These are phyloP conservation scores for Gallinago solitaria DNA, from an alignment of 2,797 vertebrate species.

Conservation along the genomic window DNA sequence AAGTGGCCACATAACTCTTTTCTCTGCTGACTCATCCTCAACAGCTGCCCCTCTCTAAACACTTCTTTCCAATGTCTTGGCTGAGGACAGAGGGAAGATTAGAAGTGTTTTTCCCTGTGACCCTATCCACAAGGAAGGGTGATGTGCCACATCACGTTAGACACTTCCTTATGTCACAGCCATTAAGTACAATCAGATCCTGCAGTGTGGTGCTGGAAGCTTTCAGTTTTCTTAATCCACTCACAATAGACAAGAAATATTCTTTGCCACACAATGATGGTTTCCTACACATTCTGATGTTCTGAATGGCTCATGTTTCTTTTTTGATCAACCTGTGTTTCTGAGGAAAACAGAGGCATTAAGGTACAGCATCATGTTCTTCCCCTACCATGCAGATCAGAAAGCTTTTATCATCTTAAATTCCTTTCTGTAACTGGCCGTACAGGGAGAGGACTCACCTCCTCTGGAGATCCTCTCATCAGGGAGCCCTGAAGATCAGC, in stretches of 20 bases:
- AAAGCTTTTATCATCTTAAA: not conserved
- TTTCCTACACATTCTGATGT: not conserved
- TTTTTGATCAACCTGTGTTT: not conserved
- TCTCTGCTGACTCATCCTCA: not conserved
- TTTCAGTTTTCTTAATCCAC: not conserved
- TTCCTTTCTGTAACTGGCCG: not conserved
- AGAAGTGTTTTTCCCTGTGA: not conserved
- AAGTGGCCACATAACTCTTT: not conserved
- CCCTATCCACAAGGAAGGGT: not conserved
- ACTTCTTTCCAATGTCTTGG: not conserved
- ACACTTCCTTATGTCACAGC: not conserved
- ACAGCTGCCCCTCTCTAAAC: not conserved
- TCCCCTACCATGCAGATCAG: not conserved
- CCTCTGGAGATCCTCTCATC: not conserved
- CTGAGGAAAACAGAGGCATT: not conserved
- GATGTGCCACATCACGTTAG: not conserved
- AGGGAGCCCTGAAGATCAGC: not conserved
- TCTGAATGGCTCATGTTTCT: not conserved
- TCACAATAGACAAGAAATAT: not conserved
- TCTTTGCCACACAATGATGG: not conserved
- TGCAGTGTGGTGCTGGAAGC: accelerated
- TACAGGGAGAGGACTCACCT: not conserved
- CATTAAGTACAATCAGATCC: not conserved
- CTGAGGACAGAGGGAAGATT: not conserved
- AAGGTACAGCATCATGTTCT: not conserved